These are phyloP conservation scores for Anhinga anhinga DNA, from an alignment of 2,113 vertebrate species.

Conservation along the genomic window DNA sequence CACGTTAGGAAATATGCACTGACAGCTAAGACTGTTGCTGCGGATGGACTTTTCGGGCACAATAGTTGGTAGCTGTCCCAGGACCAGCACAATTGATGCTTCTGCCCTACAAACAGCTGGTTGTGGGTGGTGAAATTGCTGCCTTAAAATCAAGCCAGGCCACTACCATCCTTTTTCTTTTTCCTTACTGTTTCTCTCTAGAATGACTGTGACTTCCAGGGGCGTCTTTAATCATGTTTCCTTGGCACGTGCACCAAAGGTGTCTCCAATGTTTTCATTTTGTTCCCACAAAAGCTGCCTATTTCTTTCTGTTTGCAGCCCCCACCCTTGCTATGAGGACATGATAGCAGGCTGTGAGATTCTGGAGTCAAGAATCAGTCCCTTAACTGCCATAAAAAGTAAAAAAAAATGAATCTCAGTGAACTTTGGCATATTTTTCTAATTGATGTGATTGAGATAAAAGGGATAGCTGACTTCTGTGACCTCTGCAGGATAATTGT, in stretches of 20 bases:
- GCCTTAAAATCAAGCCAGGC: background rate
- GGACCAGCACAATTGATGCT: background rate
- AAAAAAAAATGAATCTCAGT: background rate
- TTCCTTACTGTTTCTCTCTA: background rate
- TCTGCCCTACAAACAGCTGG: background rate
- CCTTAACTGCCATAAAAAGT: background rate
- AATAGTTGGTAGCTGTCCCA: background rate
- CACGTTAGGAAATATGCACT: background rate
- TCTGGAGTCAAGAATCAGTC: background rate
- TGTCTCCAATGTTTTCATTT: background rate
- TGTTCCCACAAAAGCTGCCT: background rate
- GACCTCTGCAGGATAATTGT: slow-evolving; percentile 11
- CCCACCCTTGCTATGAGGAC: accelerated
- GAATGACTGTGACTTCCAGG: background rate
- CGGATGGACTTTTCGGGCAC: background rate
- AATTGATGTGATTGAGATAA: slow-evolving; percentile 1
- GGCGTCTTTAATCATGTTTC: background rate
- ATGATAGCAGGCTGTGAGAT: background rate
- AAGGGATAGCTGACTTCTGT: background rate
- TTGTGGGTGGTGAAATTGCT: background rate
- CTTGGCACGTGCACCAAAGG: background rate
- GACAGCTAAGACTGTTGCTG: background rate
- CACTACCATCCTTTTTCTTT: background rate
- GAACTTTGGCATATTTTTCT: slow-evolving; percentile 10
- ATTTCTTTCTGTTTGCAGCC: background rate